A percentile compares a stretch with the other conserved stretches of the same genome.
Evolutionary conservation across 2,113 vertebrate species (phyloP).

Genomic region (Triplophysa rosa): DNA sequence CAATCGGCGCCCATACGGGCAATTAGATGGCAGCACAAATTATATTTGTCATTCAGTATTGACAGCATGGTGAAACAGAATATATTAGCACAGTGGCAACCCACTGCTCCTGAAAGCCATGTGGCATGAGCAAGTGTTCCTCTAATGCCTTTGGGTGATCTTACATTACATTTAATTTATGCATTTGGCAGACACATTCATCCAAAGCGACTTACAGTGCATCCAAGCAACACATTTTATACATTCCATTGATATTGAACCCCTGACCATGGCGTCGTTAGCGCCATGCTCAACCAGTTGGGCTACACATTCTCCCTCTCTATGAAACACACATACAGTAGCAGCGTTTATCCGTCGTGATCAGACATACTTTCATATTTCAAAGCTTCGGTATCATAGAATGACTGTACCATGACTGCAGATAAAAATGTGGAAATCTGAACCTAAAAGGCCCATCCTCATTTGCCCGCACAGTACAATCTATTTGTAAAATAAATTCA

Average conservation of each 20-base stretch:
- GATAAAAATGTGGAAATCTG: neutral
- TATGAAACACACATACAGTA: neutral
- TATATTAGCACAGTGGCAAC: constrained; percentile 37
- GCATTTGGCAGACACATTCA: neutral
- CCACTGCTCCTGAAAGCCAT: constrained; percentile 29
- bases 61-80: constrained; percentile 44
- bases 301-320: too few relatives aligned
- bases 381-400: neutral
- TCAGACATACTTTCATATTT: neutral
- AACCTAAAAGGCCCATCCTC: neutral
- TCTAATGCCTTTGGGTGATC: constrained; percentile 18
- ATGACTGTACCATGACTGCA: neutral
- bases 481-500: constrained; percentile 15
- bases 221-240: too few relatives aligned
- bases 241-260: too few relatives aligned
- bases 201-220: too few relatives aligned
- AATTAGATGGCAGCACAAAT: constrained; percentile 50
- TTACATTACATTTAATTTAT: neutral
- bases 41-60: constrained; percentile 55
- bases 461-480: neutral
- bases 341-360: too few relatives aligned
- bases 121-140: constrained; percentile 7
- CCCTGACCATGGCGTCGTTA: too few relatives aligned
- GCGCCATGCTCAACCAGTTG: too few relatives aligned
- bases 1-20: constrained; percentile 47